These are phyloP conservation scores for Strix uralensis DNA, from an alignment of 2,113 vertebrate species.

Conservation along the genomic window DNA sequence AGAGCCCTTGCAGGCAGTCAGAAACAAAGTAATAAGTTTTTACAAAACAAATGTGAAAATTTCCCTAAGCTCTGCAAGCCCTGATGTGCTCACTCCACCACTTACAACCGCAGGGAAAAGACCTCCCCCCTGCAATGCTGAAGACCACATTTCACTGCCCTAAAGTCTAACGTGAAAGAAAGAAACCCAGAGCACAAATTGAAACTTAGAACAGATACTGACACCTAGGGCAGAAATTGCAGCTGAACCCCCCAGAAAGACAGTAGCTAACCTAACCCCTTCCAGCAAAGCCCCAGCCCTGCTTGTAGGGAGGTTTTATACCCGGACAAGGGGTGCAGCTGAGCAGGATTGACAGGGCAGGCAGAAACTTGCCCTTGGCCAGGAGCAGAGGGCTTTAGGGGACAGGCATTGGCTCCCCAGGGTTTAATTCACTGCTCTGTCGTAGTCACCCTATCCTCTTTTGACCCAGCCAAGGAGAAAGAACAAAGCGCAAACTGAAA, in stretches of 20 bases:
- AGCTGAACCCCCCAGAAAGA: not conserved
- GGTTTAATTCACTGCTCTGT: not conserved
- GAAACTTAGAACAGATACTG: not conserved
- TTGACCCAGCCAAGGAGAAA: not conserved
- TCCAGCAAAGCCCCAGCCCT: not conserved
- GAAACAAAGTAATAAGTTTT: not conserved
- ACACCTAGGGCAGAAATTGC: not conserved
- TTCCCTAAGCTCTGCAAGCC: not conserved
- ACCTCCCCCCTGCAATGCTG: not conserved
- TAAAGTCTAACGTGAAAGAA: not conserved
- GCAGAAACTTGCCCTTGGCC: not conserved
- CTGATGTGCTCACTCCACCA: fast-evolving
- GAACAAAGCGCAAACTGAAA: not conserved
- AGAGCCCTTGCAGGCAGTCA: not conserved
- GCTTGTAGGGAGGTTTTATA: not conserved
- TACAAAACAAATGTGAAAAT: not conserved
- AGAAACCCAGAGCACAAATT: not conserved
- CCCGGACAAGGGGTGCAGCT: not conserved
- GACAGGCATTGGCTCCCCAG: not conserved
- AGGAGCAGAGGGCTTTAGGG: not conserved
- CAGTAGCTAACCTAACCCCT: not conserved
- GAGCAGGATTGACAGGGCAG: not conserved
- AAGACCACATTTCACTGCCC: not conserved
- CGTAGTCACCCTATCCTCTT: not conserved
- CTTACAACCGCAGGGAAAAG: not conserved